Evolutionary conservation across 2,888 invertebrate species (phyloP), one percentile per base, ranked within the genome.

Genomic region (Hymenopus coronatus): DNA sequence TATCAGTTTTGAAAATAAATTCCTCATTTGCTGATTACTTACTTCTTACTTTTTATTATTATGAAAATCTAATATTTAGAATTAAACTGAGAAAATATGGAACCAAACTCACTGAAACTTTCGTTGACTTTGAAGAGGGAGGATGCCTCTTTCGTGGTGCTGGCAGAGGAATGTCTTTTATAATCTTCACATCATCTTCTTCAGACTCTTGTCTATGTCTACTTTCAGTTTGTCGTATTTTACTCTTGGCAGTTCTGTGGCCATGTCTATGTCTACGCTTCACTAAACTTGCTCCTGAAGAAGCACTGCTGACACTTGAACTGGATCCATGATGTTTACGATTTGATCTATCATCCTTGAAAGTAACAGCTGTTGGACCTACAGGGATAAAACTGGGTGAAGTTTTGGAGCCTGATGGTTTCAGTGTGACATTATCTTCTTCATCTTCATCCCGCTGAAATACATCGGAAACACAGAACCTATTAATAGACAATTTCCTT

Each of bases 301-400:
- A 90, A 70, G 89, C 88, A 83, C 89, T 89, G 70, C 90, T 90
- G 28, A 70, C n/a, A 82, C 89, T 89, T 9, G 89, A 88, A 28
- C 88, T 85, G 12, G 88, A 70, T n/a, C 89, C 70, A 33, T 89
- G 88, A 83, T 82, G 88, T 81, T 87, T 87, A 83, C 54, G 46
- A n/a, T 14, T 33, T 27, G 82, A 15, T 4, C 81, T 87, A 82
- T 89, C 90, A 70, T 90, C 90, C 33, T 89, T 84, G 88, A 90
- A 90, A 20, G 89, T 89, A 20, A 90, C 90, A 27, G 89, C 54
- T 91, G 91, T 27, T 91, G 91, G 89, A 92, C 92, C 82, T 91
- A 91, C 83, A 54, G 87, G 87, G 82, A 87, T 28, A 9, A 86
- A 86, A 27, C 86, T 70, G 27, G 86, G 86, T 28, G 86, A 87